Percentiles rank a stretch among this genome's conserved stretches.
These are phyloP conservation scores for Kryptolebias ocellatus DNA, from an alignment of 2,797 vertebrate genomes.

Conservation along the genomic window DNA sequence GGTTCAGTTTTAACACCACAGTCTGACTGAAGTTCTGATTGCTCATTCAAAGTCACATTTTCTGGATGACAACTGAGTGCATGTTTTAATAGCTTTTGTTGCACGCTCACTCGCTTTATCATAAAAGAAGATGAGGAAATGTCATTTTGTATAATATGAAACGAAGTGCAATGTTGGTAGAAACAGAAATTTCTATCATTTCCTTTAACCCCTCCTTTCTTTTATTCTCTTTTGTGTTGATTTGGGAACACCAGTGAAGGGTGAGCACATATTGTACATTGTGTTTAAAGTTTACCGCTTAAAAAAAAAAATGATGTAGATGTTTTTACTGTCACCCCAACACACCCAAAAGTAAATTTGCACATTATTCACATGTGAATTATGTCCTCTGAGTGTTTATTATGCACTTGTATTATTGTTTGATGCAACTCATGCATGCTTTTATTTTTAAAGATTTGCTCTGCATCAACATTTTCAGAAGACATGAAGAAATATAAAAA, in stretches of 20 bases:
- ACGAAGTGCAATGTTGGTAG: constrained; percentile 13
- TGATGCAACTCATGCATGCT: not conserved
- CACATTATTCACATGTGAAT: constrained; percentile 56
- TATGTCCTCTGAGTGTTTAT: not conserved
- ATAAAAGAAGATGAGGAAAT: not conserved
- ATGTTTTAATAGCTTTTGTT: too few species aligned
- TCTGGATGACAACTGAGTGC: too few species aligned
- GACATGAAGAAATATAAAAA: not conserved
- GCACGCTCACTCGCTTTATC: not conserved
- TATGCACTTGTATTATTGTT: not conserved
- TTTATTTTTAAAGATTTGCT: not conserved
- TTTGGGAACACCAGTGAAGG: constrained; percentile 83
- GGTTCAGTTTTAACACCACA: too few species aligned
- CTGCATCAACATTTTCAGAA: not conserved
- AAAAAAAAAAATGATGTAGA: constrained; percentile 29
- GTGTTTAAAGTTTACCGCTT: constrained; percentile 43
- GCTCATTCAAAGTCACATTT: too few species aligned
- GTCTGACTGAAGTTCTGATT: too few species aligned
- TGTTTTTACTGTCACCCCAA: constrained; percentile 20
- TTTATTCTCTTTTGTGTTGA: constrained; percentile 69
- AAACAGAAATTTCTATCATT: constrained; percentile 45
- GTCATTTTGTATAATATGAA: not conserved
- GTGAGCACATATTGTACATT: constrained; percentile 74
- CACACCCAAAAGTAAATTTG: constrained; percentile 18
- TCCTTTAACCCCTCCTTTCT: constrained; percentile 71